These are phyloP conservation scores for Neodiprion lecontei DNA, from an alignment of 1,140 invertebrate species.

Conservation along the genomic window DNA sequence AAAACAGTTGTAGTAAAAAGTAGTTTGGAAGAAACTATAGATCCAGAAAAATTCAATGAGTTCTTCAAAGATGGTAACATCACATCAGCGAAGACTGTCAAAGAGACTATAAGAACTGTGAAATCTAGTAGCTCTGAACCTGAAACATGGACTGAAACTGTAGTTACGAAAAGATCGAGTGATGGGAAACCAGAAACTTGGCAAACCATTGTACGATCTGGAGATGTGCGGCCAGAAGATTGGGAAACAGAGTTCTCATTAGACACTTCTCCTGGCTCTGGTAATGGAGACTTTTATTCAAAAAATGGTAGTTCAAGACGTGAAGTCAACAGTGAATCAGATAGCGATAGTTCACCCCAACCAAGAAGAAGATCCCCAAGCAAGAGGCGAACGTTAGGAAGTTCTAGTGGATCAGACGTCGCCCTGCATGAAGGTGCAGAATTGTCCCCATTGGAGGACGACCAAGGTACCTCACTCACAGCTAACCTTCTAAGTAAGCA, in stretches of 20 bases:
- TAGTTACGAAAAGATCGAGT: constrained; percentile 24
- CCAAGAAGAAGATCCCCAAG: constrained; percentile 50
- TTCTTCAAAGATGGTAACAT: constrained; percentile 4
- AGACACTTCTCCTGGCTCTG: constrained; percentile 54
- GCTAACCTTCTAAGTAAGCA: constrained; percentile 62
- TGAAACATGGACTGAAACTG: constrained; percentile 26
- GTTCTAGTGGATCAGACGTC: constrained; percentile 70
- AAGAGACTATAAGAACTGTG: constrained; percentile 26
- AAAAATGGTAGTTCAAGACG: constrained; percentile 47
- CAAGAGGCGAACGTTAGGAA: constrained; percentile 63
- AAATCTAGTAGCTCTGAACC: constrained; percentile 21
- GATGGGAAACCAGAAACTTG: constrained; percentile 40
- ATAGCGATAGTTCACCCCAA: constrained; percentile 52
- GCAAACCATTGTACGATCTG: constrained; percentile 29
- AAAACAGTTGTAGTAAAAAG: not conserved
- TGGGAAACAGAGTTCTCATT: constrained; percentile 55
- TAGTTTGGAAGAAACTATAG: not conserved
- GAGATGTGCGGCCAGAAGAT: constrained; percentile 34
- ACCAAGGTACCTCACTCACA: constrained; percentile 61
- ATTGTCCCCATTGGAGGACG: constrained; percentile 61
- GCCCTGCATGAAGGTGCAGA: constrained; percentile 68
- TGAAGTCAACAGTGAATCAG: constrained; percentile 54
- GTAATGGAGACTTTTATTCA: constrained; percentile 44
- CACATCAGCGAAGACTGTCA: constrained; percentile 24
- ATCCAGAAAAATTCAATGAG: constrained; percentile 11